phyloP scores from a whole-genome alignment of 2,888 invertebrate genomes.

The Caenorhabditis becei region DNA sequence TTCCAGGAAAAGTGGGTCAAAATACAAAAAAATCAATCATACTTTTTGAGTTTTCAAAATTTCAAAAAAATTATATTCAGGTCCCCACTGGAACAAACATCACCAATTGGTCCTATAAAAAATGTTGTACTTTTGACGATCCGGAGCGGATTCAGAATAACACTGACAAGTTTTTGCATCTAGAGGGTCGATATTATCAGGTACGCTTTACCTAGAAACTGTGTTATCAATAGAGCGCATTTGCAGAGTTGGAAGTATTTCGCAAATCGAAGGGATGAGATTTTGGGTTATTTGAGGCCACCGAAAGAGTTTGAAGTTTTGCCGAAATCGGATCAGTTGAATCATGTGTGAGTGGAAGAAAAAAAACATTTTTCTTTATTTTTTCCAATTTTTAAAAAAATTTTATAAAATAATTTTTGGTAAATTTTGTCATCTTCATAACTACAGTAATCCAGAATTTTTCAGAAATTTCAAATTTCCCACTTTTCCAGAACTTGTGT shows the following conservation, averaged over 20 bases:
- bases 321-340: constrained; percentile 1
- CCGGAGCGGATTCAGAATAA: not conserved
- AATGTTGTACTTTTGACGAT: not conserved
- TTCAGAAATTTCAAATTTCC: too few relatives aligned
- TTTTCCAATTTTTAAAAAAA: too few relatives aligned
- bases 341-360: too few relatives aligned
- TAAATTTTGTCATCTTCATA: too few relatives aligned
- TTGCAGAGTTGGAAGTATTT: constrained; percentile 28
- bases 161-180: not conserved
- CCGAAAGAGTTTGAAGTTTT: not conserved
- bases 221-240: not conserved
- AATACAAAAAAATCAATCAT: too few relatives aligned
- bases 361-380: too few relatives aligned
- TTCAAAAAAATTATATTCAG: not conserved
- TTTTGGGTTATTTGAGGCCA: constrained; percentile 1
- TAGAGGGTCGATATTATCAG: constrained; percentile 10
- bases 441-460: too few relatives aligned
- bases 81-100: not conserved
- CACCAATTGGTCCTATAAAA: not conserved
- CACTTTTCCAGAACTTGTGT: constrained; percentile 22
- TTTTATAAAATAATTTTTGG: too few relatives aligned
- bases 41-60: too few relatives aligned
- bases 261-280: not conserved
- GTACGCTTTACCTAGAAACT: not conserved
- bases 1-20: constrained; percentile 12